Evolutionary conservation across 2,113 vertebrate genomes (phyloP), one percentile per base, ranked within the genome.

Genomic region (Sitta europaea): DNA sequence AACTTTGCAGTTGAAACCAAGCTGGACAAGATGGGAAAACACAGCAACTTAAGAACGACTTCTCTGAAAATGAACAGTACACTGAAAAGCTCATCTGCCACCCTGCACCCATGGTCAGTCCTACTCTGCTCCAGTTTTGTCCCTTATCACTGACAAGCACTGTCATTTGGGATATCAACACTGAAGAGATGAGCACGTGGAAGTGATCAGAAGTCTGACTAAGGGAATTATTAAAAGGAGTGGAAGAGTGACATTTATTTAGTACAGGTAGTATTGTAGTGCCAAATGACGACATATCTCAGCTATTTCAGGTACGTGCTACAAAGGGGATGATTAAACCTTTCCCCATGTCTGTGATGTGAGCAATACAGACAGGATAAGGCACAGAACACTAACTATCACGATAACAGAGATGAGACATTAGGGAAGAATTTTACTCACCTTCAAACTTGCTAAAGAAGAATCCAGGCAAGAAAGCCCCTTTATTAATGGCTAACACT

Each of bases 91-190:
- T 71, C 15, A 12, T 47, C 12, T 35, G 1, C 35, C 45, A 45
- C 40, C 33, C 14, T 79, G 22, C 21, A 66, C 6, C 35, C 19
- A 11, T 5, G 14, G 47, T 16, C 55, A 57, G 36, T 5, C 50
- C 47, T 6, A 4, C 38, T 45, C 38, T 73, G 50, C 55, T 53
- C 76, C 55, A 47, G 29, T 42, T 75, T 50, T 6, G 1, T 5
- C 42, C 42, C n/a, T 57, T 25, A 1, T 2, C 62, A 14, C 23
- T 54, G 35, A 29, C 0, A 0, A 38, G 63, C 50, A 22, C 35
- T 62, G 14, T 16, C 73, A 10, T 28, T 24, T 55, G 81, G 35
- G 42, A 12, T 15, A n/a, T 16, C 9, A 23, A 1, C 42, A 20
- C 15, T 10, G 35, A 40, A 19, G 19, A 36, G 1, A 11, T 2